These are phyloP conservation scores for Xylota segnis DNA, from an alignment of 2,888 invertebrate species.

Conservation along the genomic window DNA sequence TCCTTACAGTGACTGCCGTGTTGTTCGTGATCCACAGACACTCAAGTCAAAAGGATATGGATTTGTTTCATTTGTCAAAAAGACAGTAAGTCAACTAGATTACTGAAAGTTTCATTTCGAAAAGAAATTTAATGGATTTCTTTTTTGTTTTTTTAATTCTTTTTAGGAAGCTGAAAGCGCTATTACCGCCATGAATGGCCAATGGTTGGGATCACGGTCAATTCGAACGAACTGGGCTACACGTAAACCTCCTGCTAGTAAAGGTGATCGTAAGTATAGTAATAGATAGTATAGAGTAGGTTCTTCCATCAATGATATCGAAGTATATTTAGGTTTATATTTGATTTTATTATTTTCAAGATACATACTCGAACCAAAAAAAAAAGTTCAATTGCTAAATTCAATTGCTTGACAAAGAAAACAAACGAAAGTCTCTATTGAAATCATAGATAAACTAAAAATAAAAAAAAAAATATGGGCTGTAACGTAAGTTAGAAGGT, in stretches of 20 bases:
- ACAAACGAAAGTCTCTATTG: slow-evolving; percentile 71
- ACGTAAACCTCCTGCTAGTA: slow-evolving; percentile 97
- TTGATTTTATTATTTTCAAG: slow-evolving; percentile 46
- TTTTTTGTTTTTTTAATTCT: slow-evolving; percentile 78
- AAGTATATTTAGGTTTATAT: neutral
- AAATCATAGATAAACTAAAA: slow-evolving; percentile 61
- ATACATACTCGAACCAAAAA: slow-evolving; percentile 5
- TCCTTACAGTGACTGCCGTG: slow-evolving; percentile 95
- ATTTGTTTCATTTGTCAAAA: slow-evolving; percentile 99
- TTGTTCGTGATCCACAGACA: slow-evolving; percentile 99
- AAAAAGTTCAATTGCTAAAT: slow-evolving; percentile 26
- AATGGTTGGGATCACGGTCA: slow-evolving; percentile 98
- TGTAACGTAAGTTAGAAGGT: slow-evolving; percentile 76
- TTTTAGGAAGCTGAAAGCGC: slow-evolving; percentile 98
- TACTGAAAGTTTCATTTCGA: neutral
- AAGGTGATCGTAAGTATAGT: slow-evolving; percentile 90
- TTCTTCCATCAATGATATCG: neutral
- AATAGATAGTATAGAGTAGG: slow-evolving; percentile 40
- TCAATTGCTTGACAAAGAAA: slow-evolving; percentile 58
- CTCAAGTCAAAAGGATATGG: slow-evolving; percentile 99
- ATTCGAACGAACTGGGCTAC: slow-evolving; percentile 99
- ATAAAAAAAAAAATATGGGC: slow-evolving; percentile 54
- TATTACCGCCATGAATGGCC: slow-evolving; percentile 99
- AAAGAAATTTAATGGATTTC: neutral
- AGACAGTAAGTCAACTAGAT: slow-evolving; percentile 90